Percentiles rank a stretch among this genome's conserved stretches.
These are phyloP conservation scores for Lophotis ruficrista DNA, from an alignment of 2,113 vertebrate genomes.

Conservation along the genomic window DNA sequence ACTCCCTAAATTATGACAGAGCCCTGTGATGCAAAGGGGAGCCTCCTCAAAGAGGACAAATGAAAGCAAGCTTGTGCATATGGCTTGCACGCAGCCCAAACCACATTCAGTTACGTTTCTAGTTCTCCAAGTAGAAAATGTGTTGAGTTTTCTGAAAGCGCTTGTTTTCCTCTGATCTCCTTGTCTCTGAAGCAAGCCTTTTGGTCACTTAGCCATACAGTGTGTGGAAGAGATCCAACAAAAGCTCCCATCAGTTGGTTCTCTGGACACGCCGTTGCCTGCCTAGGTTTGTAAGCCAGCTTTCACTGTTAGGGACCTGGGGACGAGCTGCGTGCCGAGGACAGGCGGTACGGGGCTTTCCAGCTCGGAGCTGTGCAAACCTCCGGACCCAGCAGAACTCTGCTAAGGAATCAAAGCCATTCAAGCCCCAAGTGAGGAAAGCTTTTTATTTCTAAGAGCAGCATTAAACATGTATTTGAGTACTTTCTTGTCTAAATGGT, in stretches of 20 bases:
- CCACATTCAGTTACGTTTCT: background rate
- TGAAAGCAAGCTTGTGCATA: background rate
- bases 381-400: background rate
- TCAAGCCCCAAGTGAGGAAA: background rate
- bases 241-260: background rate
- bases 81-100: background rate
- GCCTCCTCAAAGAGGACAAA: background rate
- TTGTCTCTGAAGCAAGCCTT: background rate
- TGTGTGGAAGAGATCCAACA: background rate
- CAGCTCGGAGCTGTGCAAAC: background rate
- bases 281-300: background rate
- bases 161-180: background rate
- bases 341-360: fast-evolving
- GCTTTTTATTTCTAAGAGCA: background rate
- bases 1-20: background rate
- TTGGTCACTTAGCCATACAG: background rate
- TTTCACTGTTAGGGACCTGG: background rate
- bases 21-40: background rate
- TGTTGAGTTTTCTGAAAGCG: background rate
- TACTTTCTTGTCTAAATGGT: background rate
- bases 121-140: background rate
- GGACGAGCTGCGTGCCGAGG: background rate
- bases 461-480: background rate
- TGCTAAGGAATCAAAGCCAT: background rate
- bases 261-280: background rate